These are phyloP conservation scores for Epinephelus moara DNA, from an alignment of 2,113 vertebrate species.

Conservation along the genomic window DNA sequence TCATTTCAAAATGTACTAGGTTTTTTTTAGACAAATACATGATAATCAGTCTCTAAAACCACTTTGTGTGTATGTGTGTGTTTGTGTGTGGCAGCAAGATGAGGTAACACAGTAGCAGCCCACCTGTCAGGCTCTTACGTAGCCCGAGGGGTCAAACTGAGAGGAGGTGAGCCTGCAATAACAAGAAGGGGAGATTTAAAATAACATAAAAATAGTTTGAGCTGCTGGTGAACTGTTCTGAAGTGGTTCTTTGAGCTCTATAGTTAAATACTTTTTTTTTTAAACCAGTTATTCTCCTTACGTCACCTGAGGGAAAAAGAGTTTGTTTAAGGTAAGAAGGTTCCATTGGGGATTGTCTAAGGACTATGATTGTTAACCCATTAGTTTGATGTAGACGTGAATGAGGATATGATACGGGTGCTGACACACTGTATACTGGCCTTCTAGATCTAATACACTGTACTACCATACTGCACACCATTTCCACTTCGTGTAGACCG, in stretches of 20 bases:
- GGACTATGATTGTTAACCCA: neutral
- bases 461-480: no score
- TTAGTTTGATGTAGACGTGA: neutral
- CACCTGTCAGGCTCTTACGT: constrained; percentile 24
- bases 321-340: neutral
- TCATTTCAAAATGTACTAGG: neutral
- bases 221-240: neutral
- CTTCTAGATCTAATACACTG: no score
- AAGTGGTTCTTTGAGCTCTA: neutral
- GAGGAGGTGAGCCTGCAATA: constrained; percentile 29
- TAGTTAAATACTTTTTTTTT: neutral
- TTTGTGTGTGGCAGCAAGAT: constrained; percentile 7
- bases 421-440: neutral
- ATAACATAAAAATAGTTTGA: constrained; percentile 15
- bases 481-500: no score
- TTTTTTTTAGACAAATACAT: neutral
- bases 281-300: neutral
- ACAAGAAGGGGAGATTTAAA: constrained; percentile 16
- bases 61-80: neutral
- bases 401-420: neutral
- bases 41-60: neutral
- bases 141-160: constrained; percentile 23
- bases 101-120: constrained; percentile 42
- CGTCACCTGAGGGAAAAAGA: neutral
- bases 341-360: neutral